Conservation (phyloP, 1,140 invertebrate species). For the Heterodera carotae region DNA sequence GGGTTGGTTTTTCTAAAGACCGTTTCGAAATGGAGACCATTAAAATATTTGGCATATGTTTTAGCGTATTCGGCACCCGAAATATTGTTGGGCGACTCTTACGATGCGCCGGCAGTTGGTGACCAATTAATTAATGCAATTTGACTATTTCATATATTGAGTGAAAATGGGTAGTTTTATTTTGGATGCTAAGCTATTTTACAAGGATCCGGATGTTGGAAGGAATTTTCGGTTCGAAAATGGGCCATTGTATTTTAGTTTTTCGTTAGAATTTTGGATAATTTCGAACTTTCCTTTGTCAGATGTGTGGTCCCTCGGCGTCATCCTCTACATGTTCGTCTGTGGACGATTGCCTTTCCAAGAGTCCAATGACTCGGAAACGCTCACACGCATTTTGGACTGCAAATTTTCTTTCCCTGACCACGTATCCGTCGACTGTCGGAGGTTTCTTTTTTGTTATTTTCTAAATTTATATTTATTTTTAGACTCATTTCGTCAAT, state of each 20-base stretch:
- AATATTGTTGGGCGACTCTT: conserved; percentile 85
- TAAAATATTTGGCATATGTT: conserved; percentile 1
- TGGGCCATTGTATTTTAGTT: conserved; percentile 1
- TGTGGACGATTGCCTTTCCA: conserved; percentile 95
- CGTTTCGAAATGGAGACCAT: not conserved
- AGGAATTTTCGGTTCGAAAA: conserved; percentile 15
- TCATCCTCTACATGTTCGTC: conserved; percentile 97
- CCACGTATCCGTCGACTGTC: conserved; percentile 83
- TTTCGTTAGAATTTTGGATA: conserved; percentile 27
- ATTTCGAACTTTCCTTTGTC: conserved; percentile 25
- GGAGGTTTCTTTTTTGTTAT: conserved; percentile 70
- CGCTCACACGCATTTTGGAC: conserved; percentile 98
- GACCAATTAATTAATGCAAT: conserved; percentile 11
- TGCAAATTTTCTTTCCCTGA: conserved; percentile 92
- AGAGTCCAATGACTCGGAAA: conserved; percentile 98
- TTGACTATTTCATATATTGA: not conserved
- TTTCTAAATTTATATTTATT: conserved; percentile 26
- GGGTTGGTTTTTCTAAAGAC: conserved; percentile 28
- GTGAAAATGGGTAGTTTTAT: conserved; percentile 11
- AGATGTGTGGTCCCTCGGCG: conserved; percentile 97
- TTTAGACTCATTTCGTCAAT: conserved; percentile 83
- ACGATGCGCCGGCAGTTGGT: conserved; percentile 70
- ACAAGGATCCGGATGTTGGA: too few species aligned
- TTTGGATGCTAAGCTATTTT: too few species aligned
- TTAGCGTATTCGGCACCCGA: conserved; percentile 95